Evolutionary conservation across 2,888 invertebrate species (phyloP), one percentile per base, ranked within the genome.

Genomic region (Phyto melanocephala): DNA sequence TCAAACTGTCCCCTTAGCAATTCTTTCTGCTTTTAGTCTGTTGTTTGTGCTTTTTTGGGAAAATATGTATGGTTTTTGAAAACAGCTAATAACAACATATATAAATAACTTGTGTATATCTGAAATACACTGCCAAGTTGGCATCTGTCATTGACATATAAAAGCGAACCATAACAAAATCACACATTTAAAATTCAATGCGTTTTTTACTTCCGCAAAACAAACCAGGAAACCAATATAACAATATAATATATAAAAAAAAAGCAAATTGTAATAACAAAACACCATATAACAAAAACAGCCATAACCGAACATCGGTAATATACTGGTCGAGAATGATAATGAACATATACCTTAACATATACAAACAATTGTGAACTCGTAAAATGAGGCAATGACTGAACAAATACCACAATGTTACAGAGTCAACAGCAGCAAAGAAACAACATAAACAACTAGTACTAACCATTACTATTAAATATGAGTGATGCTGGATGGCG

Each of bases 311-410:
- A 47, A 81, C 52, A 35, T 24, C 54, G 65, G 40, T 42, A 75
- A 68, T 54, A 75, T n/a, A 76, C 80, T 71, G 56, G 76, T 60
- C 35, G 76, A 62, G 71, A 80, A 70, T 77, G 78, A 84, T 71
- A 82, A 78, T 75, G 70, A 78, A n/a, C n/a, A n/a, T n/a, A n/a
- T n/a, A n/a, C n/a, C n/a, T n/a, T n/a, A n/a, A 71, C 70, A 82
- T 17, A 81, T 70, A 74, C 71, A 58, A 78, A 76, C 76, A 84
- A 81, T 70, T 81, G 82, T 76, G 79, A 82, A 79, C 79, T 82
- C 75, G 75, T 67, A 56, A 82, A 82, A 74, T 63, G 76, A 74
- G 63, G 35, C 78, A 80, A 70, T 75, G 60, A 54, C 58, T 60
- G 37, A 65, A 37, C 72, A 80, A 40, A 35, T 17, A 45, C 37